These are phyloP conservation scores for Sebastes paucispinis DNA, from an alignment of 2,797 vertebrate genomes.

Conservation along the genomic window DNA sequence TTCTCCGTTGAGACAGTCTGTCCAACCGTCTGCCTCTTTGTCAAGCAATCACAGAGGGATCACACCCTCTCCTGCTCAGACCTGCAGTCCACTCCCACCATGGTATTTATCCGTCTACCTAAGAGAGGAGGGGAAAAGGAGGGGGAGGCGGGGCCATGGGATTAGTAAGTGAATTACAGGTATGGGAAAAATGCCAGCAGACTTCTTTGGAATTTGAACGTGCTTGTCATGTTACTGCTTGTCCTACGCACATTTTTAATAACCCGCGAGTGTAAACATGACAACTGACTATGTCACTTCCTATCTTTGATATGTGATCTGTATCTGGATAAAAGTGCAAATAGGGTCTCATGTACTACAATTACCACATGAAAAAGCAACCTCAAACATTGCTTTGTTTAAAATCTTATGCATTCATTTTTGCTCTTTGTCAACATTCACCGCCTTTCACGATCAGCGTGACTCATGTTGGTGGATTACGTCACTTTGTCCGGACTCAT, in stretches of 20 bases:
- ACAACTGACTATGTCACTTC: neutral
- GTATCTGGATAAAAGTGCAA: neutral
- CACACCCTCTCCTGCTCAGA: constrained; percentile 55
- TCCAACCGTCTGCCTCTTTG: neutral
- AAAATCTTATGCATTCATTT: neutral
- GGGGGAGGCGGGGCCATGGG: constrained; percentile 1
- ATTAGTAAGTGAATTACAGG: neutral
- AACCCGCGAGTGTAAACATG: neutral
- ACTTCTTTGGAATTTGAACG: constrained; percentile 26
- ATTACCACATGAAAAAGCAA: neutral
- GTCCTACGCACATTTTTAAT: constrained; percentile 11
- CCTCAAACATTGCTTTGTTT: neutral
- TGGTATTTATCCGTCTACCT: constrained; percentile 56
- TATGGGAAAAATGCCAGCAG: constrained; percentile 2
- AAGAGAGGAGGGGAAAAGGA: neutral
- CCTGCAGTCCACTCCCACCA: constrained; percentile 58
- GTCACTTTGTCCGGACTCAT: constrained; percentile 12
- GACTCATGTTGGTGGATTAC: neutral
- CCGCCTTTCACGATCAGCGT: neutral
- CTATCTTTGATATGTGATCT: neutral
- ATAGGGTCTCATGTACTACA: neutral
- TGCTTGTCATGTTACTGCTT: constrained; percentile 38
- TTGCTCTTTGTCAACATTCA: neutral
- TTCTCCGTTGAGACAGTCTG: neutral
- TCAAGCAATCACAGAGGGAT: constrained; percentile 19